Evolutionary conservation across 2,113 vertebrate genomes (phyloP), one percentile per base, ranked within the genome.

Genomic region (Paradoxurus hermaphroditus): DNA sequence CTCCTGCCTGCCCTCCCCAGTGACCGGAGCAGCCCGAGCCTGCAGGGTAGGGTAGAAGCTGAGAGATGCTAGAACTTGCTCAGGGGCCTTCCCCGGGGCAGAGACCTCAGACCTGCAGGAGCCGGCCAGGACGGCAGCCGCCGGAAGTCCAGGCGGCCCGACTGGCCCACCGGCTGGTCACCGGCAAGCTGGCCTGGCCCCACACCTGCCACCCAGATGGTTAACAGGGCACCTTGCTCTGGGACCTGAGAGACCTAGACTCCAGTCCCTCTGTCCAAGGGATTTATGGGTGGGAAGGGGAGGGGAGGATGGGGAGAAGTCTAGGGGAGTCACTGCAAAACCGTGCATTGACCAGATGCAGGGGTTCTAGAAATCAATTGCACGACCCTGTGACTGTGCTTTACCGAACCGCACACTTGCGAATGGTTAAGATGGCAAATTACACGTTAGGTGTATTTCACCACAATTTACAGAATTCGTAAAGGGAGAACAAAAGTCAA

Each of bases 51-150:
- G 79, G 70, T 81, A 88, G 94, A 78, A 70, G 59, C 81, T n/a
- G 41, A 92, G 84, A 81, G 73, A 75, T 97, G 97, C 90, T 95
- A 14, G 82, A 83, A 93, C 98, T 94, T 93, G 98, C 83, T 86
- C 68, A n/a, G 63, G 39, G 68, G 68, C 73, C 75, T 62, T 56
- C 82, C 92, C 70, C 1, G 73, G 85, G 88, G 92, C 92, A 36
- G 67, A 65, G 77, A 88, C 77, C 75, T 90, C 65, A 97, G 96
- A 65, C 91, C 79, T 90, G 73, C 39, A 94, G 82, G 91, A 94
- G 91, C 87, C 96, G 73, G 41, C 72, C 23, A 4, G 53, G 41
- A 34, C 83, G 72, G 29, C 31, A 27, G 67, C 14, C 0, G 0
- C 78, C 63, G 87, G 86, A 96, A 95, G 90, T 95, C 27, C 84